Evolutionary conservation across 1,140 invertebrate species (phyloP).

Genomic region (Rhagoletis pomonella): DNA sequence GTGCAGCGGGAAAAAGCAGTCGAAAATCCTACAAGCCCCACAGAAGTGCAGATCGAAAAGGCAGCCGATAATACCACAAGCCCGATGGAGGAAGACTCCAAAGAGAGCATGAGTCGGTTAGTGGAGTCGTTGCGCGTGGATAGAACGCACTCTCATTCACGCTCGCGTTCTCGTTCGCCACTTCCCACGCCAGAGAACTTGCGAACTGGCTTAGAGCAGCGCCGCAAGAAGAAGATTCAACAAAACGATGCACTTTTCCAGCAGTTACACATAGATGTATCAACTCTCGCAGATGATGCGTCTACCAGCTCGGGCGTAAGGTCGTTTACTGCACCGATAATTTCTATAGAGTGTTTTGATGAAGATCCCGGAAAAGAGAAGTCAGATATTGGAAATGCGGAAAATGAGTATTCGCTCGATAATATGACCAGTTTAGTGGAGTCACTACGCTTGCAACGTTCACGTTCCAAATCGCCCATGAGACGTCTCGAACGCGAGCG

Average conservation of each 20-base stretch:
- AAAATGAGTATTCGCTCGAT: conserved; percentile 60
- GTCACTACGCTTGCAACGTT: conserved; percentile 65
- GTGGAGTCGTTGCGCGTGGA: conserved; percentile 66
- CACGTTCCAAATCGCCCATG: conserved; percentile 65
- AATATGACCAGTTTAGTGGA: conserved; percentile 66
- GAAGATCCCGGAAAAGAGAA: neutral
- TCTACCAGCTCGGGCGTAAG: neutral
- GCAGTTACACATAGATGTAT: too few species aligned
- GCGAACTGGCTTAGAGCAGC: conserved; percentile 60
- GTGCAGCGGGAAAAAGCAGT: too few species aligned
- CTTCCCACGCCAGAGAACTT: conserved; percentile 68
- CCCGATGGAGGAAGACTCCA: conserved; percentile 56
- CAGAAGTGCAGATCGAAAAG: neutral
- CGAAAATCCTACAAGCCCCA: neutral
- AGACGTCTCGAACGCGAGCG: conserved; percentile 59
- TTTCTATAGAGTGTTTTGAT: conserved; percentile 63
- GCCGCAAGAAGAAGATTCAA: conserved; percentile 62
- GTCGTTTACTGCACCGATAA: conserved; percentile 55
- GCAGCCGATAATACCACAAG: neutral
- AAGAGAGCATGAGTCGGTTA: conserved; percentile 64
- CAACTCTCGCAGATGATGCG: too few species aligned
- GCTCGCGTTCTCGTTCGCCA: conserved; percentile 65
- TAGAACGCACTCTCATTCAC: conserved; percentile 58
- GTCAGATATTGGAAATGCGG: neutral
- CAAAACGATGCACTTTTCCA: conserved; percentile 67